Conservation (phyloP, 2,888 invertebrate genomes). For the Augochlorella aurata region DNA sequence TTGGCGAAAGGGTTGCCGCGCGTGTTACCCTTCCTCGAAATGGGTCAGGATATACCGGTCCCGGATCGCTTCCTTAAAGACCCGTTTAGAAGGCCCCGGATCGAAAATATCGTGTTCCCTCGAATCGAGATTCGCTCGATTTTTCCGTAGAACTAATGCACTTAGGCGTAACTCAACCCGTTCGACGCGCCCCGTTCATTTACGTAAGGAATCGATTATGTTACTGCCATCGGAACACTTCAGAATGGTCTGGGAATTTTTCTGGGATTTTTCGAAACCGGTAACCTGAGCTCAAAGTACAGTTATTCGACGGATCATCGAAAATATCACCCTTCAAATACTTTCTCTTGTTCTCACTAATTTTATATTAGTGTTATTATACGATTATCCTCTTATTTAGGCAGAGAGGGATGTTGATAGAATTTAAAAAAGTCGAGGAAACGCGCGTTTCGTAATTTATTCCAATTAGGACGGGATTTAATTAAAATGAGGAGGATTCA, state of each 20-base stretch:
- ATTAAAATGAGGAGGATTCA: not conserved
- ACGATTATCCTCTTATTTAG: too few relatives aligned
- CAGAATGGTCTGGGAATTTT: not conserved
- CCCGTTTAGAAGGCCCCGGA: slow-evolving; percentile 67
- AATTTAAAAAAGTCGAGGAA: not conserved
- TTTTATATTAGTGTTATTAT: too few relatives aligned
- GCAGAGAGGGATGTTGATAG: not conserved
- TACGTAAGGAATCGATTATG: not conserved
- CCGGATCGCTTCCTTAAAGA: slow-evolving; percentile 73
- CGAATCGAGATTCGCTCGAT: slow-evolving; percentile 7
- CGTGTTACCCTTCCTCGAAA: slow-evolving; percentile 61
- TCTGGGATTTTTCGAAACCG: not conserved
- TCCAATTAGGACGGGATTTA: not conserved
- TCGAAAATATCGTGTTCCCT: slow-evolving; percentile 76
- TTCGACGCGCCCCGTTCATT: not conserved
- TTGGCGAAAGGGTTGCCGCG: slow-evolving; percentile 77
- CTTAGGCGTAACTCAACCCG: not conserved
- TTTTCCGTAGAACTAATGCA: not conserved
- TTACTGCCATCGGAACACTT: not conserved
- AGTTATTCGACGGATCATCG: not conserved
- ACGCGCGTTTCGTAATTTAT: not conserved
- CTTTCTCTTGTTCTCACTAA: too few relatives aligned
- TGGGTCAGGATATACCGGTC: slow-evolving; percentile 75
- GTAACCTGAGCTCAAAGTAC: not conserved
- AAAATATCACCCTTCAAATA: not conserved